phyloP scores from a whole-genome alignment of 2,797 vertebrate species.

The Aviceda cuculoides region DNA sequence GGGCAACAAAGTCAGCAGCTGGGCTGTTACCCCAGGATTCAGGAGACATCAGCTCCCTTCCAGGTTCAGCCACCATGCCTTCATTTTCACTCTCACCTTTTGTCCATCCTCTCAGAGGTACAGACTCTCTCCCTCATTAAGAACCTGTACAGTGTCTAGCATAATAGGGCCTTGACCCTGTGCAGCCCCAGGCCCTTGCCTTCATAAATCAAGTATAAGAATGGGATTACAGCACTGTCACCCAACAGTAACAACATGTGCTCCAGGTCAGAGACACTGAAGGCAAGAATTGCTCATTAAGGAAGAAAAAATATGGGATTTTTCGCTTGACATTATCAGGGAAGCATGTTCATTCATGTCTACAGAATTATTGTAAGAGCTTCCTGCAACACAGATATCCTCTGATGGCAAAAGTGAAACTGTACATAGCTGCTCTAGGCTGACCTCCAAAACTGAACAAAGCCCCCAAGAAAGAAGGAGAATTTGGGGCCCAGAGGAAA shows the following conservation, averaged over 20 bases:
- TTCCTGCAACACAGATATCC: background rate
- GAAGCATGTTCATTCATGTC: conserved; percentile 3
- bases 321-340: background rate
- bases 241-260: background rate
- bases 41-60: background rate
- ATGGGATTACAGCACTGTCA: conserved; percentile 1
- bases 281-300: conserved; percentile 17
- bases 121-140: background rate
- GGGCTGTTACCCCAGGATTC: background rate
- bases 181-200: background rate
- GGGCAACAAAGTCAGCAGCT: background rate
- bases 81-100: background rate
- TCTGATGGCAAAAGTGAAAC: background rate
- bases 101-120: background rate
- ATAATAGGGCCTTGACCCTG: background rate
- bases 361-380: background rate
- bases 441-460: background rate
- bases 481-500: background rate
- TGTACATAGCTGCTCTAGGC: background rate
- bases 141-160: background rate
- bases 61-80: background rate
- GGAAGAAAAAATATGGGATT: conserved; percentile 15
- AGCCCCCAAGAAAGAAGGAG: background rate
- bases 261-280: conserved; percentile 2
- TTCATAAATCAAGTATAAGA: conserved; percentile 41